Percentiles rank a stretch among this genome's conserved stretches.
Evolutionary conservation across 2,113 vertebrate genomes (phyloP).

Genomic region (Xenopus borealis): DNA sequence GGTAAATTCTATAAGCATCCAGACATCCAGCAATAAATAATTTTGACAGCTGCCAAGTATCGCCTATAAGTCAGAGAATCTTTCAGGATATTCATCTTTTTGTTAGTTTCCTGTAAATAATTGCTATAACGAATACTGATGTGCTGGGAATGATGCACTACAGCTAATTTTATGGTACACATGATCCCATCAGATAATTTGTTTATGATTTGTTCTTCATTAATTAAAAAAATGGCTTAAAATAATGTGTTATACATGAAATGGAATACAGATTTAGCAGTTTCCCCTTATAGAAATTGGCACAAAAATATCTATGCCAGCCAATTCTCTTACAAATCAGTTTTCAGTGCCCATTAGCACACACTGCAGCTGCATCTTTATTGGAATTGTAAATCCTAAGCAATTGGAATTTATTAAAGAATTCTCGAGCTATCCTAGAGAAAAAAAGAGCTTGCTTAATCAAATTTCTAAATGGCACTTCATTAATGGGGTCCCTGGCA

Average conservation of each 20-base stretch:
- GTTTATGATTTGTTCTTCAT: slow-evolving; percentile 26
- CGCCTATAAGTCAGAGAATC: too few relatives aligned
- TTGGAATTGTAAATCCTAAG: slow-evolving; percentile 43
- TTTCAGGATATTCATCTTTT: too few relatives aligned
- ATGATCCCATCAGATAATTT: slow-evolving; percentile 13
- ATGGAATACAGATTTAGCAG: slow-evolving; percentile 8
- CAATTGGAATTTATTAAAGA: slow-evolving; percentile 44
- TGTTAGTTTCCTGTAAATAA: too few relatives aligned
- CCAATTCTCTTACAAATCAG: slow-evolving; percentile 38
- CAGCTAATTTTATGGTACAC: too few relatives aligned
- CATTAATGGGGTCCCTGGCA: slow-evolving; percentile 45
- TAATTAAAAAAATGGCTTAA: slow-evolving; percentile 17
- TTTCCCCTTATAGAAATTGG: slow-evolving; percentile 31
- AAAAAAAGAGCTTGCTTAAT: slow-evolving; percentile 37
- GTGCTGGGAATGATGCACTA: too few relatives aligned
- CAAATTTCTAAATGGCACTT: slow-evolving; percentile 47
- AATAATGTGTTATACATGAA: slow-evolving; percentile 30
- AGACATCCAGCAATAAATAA: too few relatives aligned
- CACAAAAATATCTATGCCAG: slow-evolving; percentile 29
- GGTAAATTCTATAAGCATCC: too few relatives aligned
- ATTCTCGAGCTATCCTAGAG: slow-evolving; percentile 38
- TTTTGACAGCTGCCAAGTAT: too few relatives aligned
- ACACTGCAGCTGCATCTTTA: slow-evolving; percentile 45
- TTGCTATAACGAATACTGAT: too few relatives aligned
- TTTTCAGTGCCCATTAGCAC: slow-evolving; percentile 42